These are phyloP conservation scores for Holotrichia oblita DNA, from an alignment of 1,140 invertebrate species.

Conservation along the genomic window DNA sequence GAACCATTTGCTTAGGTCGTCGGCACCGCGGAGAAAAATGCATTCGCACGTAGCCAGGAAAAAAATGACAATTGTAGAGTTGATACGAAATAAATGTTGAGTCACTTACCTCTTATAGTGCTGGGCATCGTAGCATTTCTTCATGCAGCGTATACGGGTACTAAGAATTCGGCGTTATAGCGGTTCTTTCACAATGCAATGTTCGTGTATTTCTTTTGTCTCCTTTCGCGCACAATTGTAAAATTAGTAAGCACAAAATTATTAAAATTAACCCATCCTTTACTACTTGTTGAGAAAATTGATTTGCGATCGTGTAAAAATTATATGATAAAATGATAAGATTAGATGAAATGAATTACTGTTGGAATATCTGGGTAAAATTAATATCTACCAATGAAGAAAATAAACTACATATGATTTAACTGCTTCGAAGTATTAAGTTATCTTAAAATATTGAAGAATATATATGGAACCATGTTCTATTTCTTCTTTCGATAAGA, in stretches of 20 bases:
- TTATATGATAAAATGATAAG: background rate
- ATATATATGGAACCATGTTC: background rate
- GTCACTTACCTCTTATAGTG: slow-evolving; percentile 59
- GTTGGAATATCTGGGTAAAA: background rate
- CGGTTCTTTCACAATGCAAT: background rate
- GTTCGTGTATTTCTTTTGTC: background rate
- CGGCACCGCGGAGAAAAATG: slow-evolving; percentile 12
- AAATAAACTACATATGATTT: background rate
- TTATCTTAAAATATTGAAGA: slow-evolving; percentile 14
- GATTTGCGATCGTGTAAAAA: no score
- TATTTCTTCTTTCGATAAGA: slow-evolving; percentile 38
- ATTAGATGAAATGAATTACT: background rate
- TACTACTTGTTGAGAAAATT: background rate
- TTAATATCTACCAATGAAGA: background rate
- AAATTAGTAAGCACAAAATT: background rate
- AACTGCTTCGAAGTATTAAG: background rate
- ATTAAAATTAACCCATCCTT: background rate
- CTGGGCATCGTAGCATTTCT: slow-evolving; percentile 59
- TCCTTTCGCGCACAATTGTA: background rate
- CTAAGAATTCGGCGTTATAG: slow-evolving; percentile 1
- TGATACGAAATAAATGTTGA: slow-evolving; percentile 22
- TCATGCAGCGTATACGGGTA: slow-evolving; percentile 39
- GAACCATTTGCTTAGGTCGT: slow-evolving; percentile 23
- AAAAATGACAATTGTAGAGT: slow-evolving; percentile 22
- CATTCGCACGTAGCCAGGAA: slow-evolving; percentile 11